Base-by-base conservation (phyloP, 2,797 vertebrate genomes). In the Buphagus erythrorhynchus region DNA sequence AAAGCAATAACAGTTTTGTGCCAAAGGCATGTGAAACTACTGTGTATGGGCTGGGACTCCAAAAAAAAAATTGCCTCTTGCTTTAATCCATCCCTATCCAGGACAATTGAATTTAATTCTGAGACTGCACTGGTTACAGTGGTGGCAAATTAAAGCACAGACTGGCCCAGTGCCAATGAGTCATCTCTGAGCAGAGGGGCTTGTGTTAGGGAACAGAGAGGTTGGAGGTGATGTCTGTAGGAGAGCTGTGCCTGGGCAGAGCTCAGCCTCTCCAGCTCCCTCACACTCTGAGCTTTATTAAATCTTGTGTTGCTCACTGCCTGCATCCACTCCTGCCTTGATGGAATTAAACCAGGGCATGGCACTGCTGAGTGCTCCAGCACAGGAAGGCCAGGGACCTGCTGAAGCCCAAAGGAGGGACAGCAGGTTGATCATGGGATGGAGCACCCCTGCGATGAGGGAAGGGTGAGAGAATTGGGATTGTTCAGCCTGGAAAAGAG, bases 1-100 rank as follows among this genome's bases (percentile, higher is more conserved):
- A 95, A 95, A 88, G 93, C 85, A 94, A 31, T 78, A 93, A 91
- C 14, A 7, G 21, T 95, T 85, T 91, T 93, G 58, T 97, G 89
- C 93, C 87, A 90, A 93, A 80, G 82, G 92, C 85, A 59, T 88
- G 66, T 75, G 75, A 49, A 89, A 62, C 79, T 91, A 25, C 57
- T 59, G 68, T 85, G 78, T 77, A 76, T 95, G 83, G 76, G 71
- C 77, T 19, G 28, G 20, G 69, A 77, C 66, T 90, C 28, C 6
- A 36, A 67, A 59, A 42, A 28, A 40, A 54, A 38, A 25, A 31
- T 8, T 67, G 45, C n/a, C 11, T 18, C n/a, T 88, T 63, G 11
- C 52, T 84, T 90, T 84, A 87, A 76, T 79, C 68, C 31, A 33
- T 80, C 38, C 9, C 29, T 55, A 1, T 68, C 43, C 75, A 80